Percentiles rank a stretch among this genome's conserved stretches.
Conservation (phyloP, 2,797 vertebrate genomes). For the Phaenicophaeus curvirostris region DNA sequence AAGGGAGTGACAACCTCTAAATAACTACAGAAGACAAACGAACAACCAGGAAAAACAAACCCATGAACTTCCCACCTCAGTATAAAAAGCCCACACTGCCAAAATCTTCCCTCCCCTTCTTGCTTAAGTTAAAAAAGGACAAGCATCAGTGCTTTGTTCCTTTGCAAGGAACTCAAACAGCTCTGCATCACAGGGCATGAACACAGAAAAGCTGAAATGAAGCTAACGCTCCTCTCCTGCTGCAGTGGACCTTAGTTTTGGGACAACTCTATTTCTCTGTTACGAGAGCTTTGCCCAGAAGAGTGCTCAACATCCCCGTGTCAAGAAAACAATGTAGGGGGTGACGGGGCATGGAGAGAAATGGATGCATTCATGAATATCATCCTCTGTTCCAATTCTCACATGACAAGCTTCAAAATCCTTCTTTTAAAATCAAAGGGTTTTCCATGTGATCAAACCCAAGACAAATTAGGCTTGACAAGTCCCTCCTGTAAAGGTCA, state of each 20-base stretch:
- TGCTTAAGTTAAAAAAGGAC: neutral
- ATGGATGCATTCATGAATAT: neutral
- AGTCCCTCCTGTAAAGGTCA: neutral
- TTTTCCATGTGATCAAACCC: neutral
- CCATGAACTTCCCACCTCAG: neutral
- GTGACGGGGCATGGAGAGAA: neutral
- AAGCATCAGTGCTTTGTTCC: neutral
- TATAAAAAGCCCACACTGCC: neutral
- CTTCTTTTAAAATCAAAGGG: neutral
- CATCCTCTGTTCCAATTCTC: neutral
- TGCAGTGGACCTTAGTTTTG: neutral
- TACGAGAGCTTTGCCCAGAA: neutral
- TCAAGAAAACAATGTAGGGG: fast-evolving
- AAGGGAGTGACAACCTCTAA: neutral
- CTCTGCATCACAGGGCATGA: fast-evolving
- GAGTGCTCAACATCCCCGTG: fast-evolving
- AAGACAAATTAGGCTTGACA: neutral
- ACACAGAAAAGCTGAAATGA: neutral
- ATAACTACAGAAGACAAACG: neutral
- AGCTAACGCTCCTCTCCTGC: neutral
- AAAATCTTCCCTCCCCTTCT: neutral
- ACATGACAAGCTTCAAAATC: neutral
- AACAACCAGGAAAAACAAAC: neutral
- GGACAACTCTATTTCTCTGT: neutral
- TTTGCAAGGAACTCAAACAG: neutral